phyloP scores from a whole-genome alignment of 2,797 vertebrate genomes.

The Pangasius larnaudii region DNA sequence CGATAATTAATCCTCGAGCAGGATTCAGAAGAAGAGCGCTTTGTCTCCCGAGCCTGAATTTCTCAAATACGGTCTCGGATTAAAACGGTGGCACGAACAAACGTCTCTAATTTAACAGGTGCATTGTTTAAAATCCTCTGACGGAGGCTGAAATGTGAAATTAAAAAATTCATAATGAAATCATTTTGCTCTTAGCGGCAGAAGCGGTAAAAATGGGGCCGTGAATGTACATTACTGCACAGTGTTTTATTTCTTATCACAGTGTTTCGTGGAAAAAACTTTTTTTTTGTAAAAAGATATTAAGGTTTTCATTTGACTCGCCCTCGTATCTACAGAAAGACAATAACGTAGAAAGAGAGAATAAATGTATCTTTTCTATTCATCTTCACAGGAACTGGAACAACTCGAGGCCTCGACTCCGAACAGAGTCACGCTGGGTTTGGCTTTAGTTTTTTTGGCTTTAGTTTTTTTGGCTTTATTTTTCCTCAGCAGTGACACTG shows the following conservation, averaged over 20 bases:
- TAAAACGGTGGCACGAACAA: slow-evolving; percentile 3
- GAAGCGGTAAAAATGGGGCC: neutral
- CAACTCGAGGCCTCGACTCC: slow-evolving; percentile 1
- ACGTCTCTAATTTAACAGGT: neutral
- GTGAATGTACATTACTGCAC: too few species aligned
- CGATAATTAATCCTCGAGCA: slow-evolving; percentile 58
- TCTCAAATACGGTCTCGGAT: slow-evolving; percentile 32
- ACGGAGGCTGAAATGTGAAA: slow-evolving; percentile 30
- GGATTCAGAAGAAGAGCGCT: slow-evolving; percentile 43
- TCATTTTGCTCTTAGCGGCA: neutral
- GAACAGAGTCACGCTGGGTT: neutral
- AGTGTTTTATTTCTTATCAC: neutral
- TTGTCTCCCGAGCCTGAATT: slow-evolving; percentile 51
- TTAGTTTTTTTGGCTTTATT: slow-evolving; percentile 43
- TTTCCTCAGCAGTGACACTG: slow-evolving; percentile 28
- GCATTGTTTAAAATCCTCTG: slow-evolving; percentile 19
- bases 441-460: slow-evolving; percentile 40
- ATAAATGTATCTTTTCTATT: neutral
- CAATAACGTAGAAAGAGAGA: neutral
- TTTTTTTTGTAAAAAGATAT: neutral
- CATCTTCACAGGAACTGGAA: neutral
- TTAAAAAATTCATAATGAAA: neutral
- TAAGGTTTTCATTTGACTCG: neutral
- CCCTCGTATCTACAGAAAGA: neutral
- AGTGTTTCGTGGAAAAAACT: neutral